Evolutionary conservation across 2,888 invertebrate species (phyloP), one percentile per base, ranked within the genome.

Genomic region (Argyresthia goedartella): DNA sequence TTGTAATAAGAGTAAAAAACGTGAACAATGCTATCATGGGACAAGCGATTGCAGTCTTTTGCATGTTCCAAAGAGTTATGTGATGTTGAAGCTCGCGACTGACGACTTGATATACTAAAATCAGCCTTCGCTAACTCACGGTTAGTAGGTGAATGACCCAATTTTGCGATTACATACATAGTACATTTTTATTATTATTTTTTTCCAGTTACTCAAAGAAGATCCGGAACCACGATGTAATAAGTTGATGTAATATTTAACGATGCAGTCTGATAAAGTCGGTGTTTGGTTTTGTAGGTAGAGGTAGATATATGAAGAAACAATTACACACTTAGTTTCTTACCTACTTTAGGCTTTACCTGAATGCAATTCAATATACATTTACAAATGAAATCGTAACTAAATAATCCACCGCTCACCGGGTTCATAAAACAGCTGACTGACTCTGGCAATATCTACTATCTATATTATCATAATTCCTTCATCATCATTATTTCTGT

Each of bases 141-240:
- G 60, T 57, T 58, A 56, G 59, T 61, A 56, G 75, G 74, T 77
- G 66, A 76, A 76, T 55, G 73, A 77, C 68, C 74, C 64, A 73
- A 69, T 69, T 73, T 39, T 9, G 3, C 39, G n/a, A n/a, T 39
- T 39, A 39, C 39, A 39, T 39, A 39, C 9, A 36, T 39, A 3
- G 39, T 39, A n/a, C n/a, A 6, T 25, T 11, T 9, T 39, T 39
- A 6, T n/a, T 3, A 39, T n/a, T 39, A 39, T 11, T 9, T 9
- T n/a, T 39, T 2, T 11, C 39, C 39, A 39, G 3, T 39, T 39
- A 11, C 39, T 39, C n/a, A n/a, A 39, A 1, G 39, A 39, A 39
- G 39, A 39, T 39, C 39, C 39, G 39, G 9, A 11, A 11, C 39
- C 39, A 2, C 25, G n/a, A 39, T 11, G 39, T n/a, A 9, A 39